Evolutionary conservation across 2,888 invertebrate genomes (phyloP).

Genomic region (Tiphia femorata): DNA sequence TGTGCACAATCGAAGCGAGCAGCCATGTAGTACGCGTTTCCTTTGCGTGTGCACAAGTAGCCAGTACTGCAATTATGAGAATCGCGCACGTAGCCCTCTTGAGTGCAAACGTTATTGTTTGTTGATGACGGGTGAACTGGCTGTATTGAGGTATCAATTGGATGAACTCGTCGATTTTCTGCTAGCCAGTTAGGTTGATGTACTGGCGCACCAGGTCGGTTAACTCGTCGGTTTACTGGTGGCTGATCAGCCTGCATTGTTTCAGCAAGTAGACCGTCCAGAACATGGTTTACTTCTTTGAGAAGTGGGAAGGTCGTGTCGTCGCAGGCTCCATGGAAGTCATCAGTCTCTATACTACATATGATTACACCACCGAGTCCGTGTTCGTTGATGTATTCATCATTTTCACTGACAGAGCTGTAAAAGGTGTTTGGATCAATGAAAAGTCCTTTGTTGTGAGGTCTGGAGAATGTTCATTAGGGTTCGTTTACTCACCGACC

Average conservation of each 20-base stretch:
- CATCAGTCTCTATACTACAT: conserved; percentile 87
- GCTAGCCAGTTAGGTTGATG: background rate
- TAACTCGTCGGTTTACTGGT: too few species aligned
- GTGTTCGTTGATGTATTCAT: conserved; percentile 50
- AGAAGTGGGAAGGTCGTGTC: conserved; percentile 75
- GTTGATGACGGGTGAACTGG: conserved; percentile 12
- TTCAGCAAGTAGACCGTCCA: conserved; percentile 36
- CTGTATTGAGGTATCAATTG: background rate
- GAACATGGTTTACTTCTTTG: conserved; percentile 71
- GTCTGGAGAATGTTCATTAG: too few species aligned
- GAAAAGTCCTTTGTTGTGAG: too few species aligned
- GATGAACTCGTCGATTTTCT: background rate
- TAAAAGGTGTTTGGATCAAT: too few species aligned
- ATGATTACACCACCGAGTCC: conserved; percentile 77
- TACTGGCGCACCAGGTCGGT: too few species aligned
- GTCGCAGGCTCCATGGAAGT: conserved; percentile 77
- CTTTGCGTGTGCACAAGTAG: conserved; percentile 66
- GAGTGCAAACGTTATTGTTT: conserved; percentile 56
- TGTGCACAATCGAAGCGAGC: too few species aligned
- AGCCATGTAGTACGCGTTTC: too few species aligned
- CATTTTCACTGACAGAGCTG: conserved; percentile 69
- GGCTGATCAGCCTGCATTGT: background rate
- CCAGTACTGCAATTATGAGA: conserved; percentile 67
- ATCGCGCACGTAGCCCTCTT: conserved; percentile 68
- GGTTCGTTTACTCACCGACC: conserved; percentile 53